Base-by-base conservation (phyloP, 2,888 invertebrate genomes). In the Pterobdella sp. region DNA sequence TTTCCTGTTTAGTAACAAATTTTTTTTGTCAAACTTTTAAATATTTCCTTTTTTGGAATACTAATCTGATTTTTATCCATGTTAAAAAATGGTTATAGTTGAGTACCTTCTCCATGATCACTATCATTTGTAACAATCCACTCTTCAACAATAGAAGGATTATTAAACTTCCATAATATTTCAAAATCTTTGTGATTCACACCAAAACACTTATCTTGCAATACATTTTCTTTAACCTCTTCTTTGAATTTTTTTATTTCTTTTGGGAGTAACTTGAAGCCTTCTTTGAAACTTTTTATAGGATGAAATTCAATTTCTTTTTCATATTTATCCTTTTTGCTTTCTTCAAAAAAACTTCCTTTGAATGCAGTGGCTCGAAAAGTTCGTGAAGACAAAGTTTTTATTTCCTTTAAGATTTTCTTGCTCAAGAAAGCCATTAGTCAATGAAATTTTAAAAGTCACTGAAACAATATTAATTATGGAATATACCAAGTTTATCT, bases 21-120 rank as follows among this genome's bases (percentile, higher is more conserved):
- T 42, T 42, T 42, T 42, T 42, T 22, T 14, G 22, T 14, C 7
- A 7, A 42, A 42, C 22, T 42, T 42, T 14, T 14, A 42, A 42
- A 14, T 42, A 14, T 7, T 42, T 14, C 10, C 18, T 42, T 42
- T 42, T 42, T 7, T 42, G 7, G 42, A 14, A 18, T 14, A 42
- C 7, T 42, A 42, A 42, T 42, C 42, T 42, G 42, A 42, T 7
- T 14, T 7, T 42, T 42, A 42, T 14, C 42, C 7, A 14, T 42
- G 7, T 42, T 14, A 42, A 42, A 42, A 42, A n/a, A n/a, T n/a
- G n/a, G n/a, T n/a, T n/a, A n/a, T n/a, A n/a, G n/a, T n/a, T 0
- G 42, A 42, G 26, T 18, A 56, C 94, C 94, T 81, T 91, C 88
- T 74, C 88, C 87, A 80, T 91, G 89, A 83, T 94, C 93, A 75